phyloP scores from a whole-genome alignment of 1,140 invertebrate species.

The Rhizoglyphus robini region DNA sequence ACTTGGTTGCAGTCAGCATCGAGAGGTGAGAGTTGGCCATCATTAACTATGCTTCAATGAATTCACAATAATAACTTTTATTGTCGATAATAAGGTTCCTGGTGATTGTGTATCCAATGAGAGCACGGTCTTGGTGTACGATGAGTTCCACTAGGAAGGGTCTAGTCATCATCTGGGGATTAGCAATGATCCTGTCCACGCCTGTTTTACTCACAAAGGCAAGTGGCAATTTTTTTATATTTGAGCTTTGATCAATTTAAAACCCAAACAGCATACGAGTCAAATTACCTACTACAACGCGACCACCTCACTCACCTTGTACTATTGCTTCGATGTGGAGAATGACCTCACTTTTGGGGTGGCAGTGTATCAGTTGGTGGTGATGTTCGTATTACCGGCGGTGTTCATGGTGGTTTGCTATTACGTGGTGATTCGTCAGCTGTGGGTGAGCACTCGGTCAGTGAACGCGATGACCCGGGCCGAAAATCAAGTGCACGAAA shows the following conservation, averaged over 20 bases:
- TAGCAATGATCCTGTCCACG: slow-evolving; percentile 32
- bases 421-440: slow-evolving; percentile 33
- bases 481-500: not conserved
- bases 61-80: too few species aligned
- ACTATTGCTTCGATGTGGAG: slow-evolving; percentile 31
- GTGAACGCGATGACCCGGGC: slow-evolving; percentile 17
- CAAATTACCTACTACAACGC: slow-evolving; percentile 32
- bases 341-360: slow-evolving; percentile 28
- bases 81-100: slow-evolving; percentile 29
- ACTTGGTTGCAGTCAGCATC: slow-evolving; percentile 35
- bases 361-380: slow-evolving; percentile 33
- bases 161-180: slow-evolving; percentile 34
- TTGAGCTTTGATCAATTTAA: too few species aligned
- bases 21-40: slow-evolving; percentile 31
- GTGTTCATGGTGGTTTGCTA: slow-evolving; percentile 36
- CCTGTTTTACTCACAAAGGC: slow-evolving; percentile 35
- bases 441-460: slow-evolving; percentile 34
- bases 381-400: slow-evolving; percentile 35
- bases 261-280: slow-evolving; percentile 27
- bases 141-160: slow-evolving; percentile 36
- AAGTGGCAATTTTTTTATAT: not conserved
- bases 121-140: slow-evolving; percentile 36
- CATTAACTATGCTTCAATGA: not conserved
- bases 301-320: slow-evolving; percentile 29
- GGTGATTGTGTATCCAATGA: slow-evolving; percentile 39